phyloP scores from a whole-genome alignment of 2,888 invertebrate genomes.

The Eilema caniola region DNA sequence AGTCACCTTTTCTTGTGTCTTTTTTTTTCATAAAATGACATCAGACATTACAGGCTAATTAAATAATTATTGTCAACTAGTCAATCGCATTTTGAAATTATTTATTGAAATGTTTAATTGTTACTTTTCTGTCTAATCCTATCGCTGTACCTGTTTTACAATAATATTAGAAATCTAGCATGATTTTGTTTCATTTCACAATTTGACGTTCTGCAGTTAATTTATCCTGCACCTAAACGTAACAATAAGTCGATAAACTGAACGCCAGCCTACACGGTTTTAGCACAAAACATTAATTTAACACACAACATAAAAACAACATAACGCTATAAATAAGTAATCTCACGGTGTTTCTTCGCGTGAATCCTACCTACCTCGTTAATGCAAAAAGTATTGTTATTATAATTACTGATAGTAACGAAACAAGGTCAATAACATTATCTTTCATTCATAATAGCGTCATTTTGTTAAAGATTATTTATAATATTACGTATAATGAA shows the following conservation, averaged over 20 bases:
- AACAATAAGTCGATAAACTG: conserved; percentile 9
- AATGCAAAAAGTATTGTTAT: conserved; percentile 28
- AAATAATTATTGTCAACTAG: not conserved
- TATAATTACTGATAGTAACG: conserved; percentile 37
- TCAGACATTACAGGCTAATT: not conserved
- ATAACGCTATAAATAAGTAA: not conserved
- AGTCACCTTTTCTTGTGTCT: not conserved
- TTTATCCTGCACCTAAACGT: not conserved
- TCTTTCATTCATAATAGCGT: conserved; percentile 65
- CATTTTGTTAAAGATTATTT: conserved; percentile 54
- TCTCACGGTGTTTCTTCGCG: conserved; percentile 4
- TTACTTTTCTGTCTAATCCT: not conserved
- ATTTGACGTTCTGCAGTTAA: not conserved
- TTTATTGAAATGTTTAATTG: not conserved
- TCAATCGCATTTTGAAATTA: not conserved
- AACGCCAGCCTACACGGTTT: not conserved
- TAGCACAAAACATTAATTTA: not conserved
- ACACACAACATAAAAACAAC: conserved; percentile 4
- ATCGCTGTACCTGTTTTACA: not conserved
- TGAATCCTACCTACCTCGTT: conserved; percentile 3
- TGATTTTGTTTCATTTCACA: not conserved
- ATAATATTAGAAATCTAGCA: not conserved
- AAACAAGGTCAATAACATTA: conserved; percentile 61
- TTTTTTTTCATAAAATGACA: not conserved
- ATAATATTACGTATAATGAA: conserved; percentile 24